A percentile compares a stretch with the other conserved stretches of the same genome.
Conservation (phyloP, 2,113 vertebrate genomes). For the Lichenostomus cassidix region DNA sequence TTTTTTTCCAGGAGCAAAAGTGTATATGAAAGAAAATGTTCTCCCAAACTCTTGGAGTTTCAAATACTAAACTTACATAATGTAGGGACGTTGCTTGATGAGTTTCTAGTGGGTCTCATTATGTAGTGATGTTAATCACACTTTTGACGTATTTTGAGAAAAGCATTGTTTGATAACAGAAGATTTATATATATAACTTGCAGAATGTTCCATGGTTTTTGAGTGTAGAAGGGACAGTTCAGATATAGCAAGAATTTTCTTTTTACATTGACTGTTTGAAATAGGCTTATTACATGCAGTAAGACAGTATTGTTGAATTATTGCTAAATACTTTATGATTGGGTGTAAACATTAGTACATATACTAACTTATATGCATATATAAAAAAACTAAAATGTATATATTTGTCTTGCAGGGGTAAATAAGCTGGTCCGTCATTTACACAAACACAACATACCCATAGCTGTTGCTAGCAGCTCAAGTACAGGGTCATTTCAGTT, state of each 20-base stretch:
- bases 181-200: background rate
- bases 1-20: background rate
- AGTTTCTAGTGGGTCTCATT: background rate
- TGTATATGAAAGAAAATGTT: background rate
- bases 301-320: background rate
- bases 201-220: background rate
- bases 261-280: background rate
- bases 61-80: background rate
- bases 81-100: background rate
- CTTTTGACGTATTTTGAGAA: background rate
- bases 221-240: background rate
- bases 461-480: conserved; percentile 89
- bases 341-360: background rate
- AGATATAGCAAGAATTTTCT: background rate
- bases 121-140: background rate
- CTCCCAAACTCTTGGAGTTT: background rate
- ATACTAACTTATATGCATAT: background rate
- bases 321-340: background rate
- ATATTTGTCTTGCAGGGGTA: conserved; percentile 74
- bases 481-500: conserved; percentile 68
- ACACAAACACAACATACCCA: conserved; percentile 76
- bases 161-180: background rate
- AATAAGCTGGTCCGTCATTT: conserved; percentile 84
- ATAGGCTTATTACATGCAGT: background rate
- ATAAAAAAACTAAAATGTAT: background rate